Base-by-base conservation (phyloP, 2,113 vertebrate species). In the Sterrhoptilus dennistouni region DNA sequence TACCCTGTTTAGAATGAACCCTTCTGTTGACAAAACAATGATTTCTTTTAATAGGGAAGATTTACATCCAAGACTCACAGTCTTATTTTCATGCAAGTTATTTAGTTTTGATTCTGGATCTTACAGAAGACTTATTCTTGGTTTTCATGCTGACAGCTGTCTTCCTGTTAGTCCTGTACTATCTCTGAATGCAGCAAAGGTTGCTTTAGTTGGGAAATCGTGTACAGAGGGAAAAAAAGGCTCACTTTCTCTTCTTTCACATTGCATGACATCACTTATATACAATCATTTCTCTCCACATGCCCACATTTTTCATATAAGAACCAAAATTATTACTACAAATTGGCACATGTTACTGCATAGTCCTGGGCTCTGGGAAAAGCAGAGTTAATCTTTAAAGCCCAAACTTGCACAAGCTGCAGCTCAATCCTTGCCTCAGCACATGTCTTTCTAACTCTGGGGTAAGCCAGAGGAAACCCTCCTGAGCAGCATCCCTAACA, bases 51-150 rank as follows among this genome's bases (percentile, higher is more conserved):
- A 8, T 23, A 77, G 50, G 38, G 38, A 87, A 59, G n/a, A 66
- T 83, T 80, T 72, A 85, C 54, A 84, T 71, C 29, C 54, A 85
- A 89, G 66, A 53, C 45, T 72, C 70, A 40, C 24, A 42, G 49
- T 79, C 59, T 68, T 93, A 63, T 56, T 87, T 96, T 91, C 87
- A 76, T 79, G 69, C n/a, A 69, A 29, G 70, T 64, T 71, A 65
- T 19, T 87, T 79, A 31, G 84, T 83, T 91, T 94, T 89, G 77
- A 84, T 93, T 94, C 93, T 88, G 74, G 35, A 69, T 90, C 89
- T 95, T 85, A 89, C 53, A 90, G 84, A 82, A 93, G 54, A 33
- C 10, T 79, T 65, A 9, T 49, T 66, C 54, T 93, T 65, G 9
- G 14, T 69, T 95, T 89, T 93, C 74, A 45, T 63, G 59, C 84